phyloP scores from a whole-genome alignment of 1,140 invertebrate species.

The Mylabris phalerata region DNA sequence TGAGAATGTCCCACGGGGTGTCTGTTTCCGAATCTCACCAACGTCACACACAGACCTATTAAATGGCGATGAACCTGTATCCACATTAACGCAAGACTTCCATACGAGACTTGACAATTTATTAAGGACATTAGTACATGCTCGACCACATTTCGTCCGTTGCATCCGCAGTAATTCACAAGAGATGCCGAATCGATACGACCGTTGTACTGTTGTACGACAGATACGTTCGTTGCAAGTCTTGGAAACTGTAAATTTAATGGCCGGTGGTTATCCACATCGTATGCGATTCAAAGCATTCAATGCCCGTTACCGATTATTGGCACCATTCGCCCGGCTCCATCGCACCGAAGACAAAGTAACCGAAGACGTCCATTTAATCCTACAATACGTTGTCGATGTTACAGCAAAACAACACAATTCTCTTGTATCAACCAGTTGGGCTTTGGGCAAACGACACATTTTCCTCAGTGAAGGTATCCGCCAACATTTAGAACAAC shows the following conservation, averaged over 20 bases:
- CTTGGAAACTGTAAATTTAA: slow-evolving; percentile 90
- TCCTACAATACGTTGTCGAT: slow-evolving; percentile 58
- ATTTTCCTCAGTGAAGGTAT: slow-evolving; percentile 92
- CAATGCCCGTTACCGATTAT: slow-evolving; percentile 72
- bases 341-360: slow-evolving; percentile 72
- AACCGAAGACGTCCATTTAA: slow-evolving; percentile 70
- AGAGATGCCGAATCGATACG: slow-evolving; percentile 72
- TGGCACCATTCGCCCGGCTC: slow-evolving; percentile 70
- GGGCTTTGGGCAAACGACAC: slow-evolving; percentile 88
- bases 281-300: slow-evolving; percentile 94
- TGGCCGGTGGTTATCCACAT: slow-evolving; percentile 89
- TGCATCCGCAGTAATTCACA: slow-evolving; percentile 81
- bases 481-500: slow-evolving; percentile 77
- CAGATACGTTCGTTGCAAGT: slow-evolving; percentile 88
- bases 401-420: slow-evolving; percentile 45
- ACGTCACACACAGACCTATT: slow-evolving; percentile 80
- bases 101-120: slow-evolving; percentile 89
- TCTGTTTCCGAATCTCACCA: slow-evolving; percentile 85
- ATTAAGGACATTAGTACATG: slow-evolving; percentile 82
- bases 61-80: slow-evolving; percentile 81
- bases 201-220: slow-evolving; percentile 69
- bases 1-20: slow-evolving; percentile 73
- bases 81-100: slow-evolving; percentile 90
- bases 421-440: slow-evolving; percentile 62
- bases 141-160: slow-evolving; percentile 87